Evolutionary conservation across 2,113 vertebrate species (phyloP).

Genomic region (Aix galericulata): DNA sequence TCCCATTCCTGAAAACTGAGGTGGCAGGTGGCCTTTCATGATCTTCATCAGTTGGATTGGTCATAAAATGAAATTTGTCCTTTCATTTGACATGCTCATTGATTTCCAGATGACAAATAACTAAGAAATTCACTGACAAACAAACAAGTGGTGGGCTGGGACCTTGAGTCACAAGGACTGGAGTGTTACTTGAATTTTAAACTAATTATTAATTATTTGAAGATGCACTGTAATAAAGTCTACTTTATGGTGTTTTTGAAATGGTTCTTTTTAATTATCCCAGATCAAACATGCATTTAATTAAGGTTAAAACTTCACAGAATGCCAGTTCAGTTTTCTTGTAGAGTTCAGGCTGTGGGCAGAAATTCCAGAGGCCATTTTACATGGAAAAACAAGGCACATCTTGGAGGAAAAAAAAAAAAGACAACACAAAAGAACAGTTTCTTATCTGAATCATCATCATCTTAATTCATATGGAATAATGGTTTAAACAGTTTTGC

Average conservation of each 20-base stretch:
- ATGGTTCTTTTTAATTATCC: neutral
- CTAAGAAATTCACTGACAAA: neutral
- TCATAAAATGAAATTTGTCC: constrained; percentile 39
- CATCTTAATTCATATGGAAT: neutral
- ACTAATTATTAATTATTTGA: neutral
- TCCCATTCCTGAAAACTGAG: constrained; percentile 18
- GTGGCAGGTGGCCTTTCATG: constrained; percentile 17
- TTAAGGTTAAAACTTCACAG: neutral
- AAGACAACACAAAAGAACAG: neutral
- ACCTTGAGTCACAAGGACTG: neutral
- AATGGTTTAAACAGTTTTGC: neutral
- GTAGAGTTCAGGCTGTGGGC: neutral
- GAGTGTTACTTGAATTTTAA: neutral
- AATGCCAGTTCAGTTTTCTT: neutral
- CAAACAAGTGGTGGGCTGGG: neutral
- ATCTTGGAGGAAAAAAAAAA: too few relatives aligned
- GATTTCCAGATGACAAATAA: constrained; percentile 40
- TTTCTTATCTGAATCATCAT: neutral
- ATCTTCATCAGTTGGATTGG: constrained; percentile 45
- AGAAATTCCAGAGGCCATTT: neutral
- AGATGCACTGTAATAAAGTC: neutral
- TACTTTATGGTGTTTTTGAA: neutral
- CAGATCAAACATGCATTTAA: neutral
- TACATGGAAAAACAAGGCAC: neutral
- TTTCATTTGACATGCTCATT: constrained; percentile 5